Evolutionary conservation across 2,113 vertebrate species (phyloP).

Genomic region (Gallinago jamesoni): DNA sequence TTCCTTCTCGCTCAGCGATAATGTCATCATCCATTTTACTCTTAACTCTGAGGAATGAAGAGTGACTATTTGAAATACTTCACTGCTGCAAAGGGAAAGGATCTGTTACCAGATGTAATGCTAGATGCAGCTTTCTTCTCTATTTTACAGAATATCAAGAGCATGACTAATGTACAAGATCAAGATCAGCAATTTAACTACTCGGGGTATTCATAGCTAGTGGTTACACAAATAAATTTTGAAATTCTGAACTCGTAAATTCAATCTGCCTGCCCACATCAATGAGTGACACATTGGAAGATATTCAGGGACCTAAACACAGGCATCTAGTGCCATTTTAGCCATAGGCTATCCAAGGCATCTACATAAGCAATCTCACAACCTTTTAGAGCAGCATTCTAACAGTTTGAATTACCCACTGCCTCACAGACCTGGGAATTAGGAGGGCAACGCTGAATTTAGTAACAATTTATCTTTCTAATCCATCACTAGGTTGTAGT

Average conservation of each 20-base stretch:
- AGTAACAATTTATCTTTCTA: neutral
- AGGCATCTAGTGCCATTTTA: neutral
- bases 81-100: neutral
- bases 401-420: neutral
- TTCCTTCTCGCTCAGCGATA: neutral
- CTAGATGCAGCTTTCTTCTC: neutral
- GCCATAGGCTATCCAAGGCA: neutral
- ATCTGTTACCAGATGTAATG: constrained; percentile 23
- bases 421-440: neutral
- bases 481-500: neutral
- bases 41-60: constrained; percentile 16
- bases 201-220: neutral
- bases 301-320: neutral
- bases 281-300: neutral
- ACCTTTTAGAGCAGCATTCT: neutral
- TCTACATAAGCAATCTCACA: neutral
- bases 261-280: neutral
- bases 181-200: neutral
- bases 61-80: constrained; percentile 22
- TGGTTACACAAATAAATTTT: neutral
- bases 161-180: neutral
- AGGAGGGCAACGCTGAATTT: neutral
- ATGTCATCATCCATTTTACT: constrained; percentile 28
- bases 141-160: neutral
- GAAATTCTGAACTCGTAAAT: neutral